Evolutionary conservation across 1,140 invertebrate species (phyloP).

Genomic region (Ceratosolen solmsi): DNA sequence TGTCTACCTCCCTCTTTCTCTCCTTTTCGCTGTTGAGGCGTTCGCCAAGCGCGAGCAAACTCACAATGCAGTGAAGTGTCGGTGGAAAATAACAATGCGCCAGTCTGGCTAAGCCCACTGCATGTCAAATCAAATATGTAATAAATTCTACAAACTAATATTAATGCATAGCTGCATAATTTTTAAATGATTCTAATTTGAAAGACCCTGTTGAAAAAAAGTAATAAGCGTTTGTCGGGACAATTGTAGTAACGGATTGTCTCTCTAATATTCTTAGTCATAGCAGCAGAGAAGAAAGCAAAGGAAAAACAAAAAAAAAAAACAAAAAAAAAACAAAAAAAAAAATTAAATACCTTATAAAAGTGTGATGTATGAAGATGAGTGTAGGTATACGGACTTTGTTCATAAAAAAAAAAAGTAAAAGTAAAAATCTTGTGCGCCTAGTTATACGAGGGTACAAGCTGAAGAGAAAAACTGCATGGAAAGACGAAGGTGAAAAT

Average conservation of each 20-base stretch:
- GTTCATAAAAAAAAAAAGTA: slow-evolving; percentile 8
- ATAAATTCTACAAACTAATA: too few species aligned
- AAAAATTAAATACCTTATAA: neutral
- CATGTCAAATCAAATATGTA: too few species aligned
- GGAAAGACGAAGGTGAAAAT: slow-evolving; percentile 19
- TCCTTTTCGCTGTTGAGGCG: too few species aligned
- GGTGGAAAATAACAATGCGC: too few species aligned
- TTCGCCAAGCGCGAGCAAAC: too few species aligned
- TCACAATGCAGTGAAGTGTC: too few species aligned
- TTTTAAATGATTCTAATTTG: neutral
- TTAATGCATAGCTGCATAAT: neutral
- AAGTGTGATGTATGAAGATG: slow-evolving; percentile 33
- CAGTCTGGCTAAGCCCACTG: too few species aligned
- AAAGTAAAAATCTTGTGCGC: slow-evolving; percentile 26
- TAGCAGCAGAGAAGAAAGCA: neutral
- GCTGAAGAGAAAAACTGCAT: neutral
- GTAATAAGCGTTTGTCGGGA: neutral
- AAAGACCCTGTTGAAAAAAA: neutral
- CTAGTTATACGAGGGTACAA: neutral
- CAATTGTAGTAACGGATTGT: neutral
- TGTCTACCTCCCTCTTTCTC: too few species aligned
- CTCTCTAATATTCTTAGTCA: neutral
- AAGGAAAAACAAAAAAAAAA: neutral
- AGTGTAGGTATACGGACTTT: neutral
- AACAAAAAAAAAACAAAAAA: neutral